Evolutionary conservation across 2,888 invertebrate genomes (phyloP), one percentile per base, ranked within the genome.

Genomic region (Dorcus hopei): DNA sequence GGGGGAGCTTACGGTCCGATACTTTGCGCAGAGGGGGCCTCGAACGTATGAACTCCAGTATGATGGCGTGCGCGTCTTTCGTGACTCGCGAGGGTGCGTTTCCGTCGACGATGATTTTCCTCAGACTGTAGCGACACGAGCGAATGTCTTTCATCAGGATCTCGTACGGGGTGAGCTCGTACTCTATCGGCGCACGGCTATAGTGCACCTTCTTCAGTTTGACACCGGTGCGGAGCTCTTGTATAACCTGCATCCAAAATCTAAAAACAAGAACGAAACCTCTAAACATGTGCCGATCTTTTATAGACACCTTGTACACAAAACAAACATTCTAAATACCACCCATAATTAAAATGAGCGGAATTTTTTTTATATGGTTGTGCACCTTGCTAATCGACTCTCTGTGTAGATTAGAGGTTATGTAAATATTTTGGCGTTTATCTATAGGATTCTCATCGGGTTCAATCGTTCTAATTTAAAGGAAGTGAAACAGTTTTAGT

Each of bases 101-200:
- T 50, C 92, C 92, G 75, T 93, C 91, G 40, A 92, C 87, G 86
- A 85, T 85, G 64, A 87, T 87, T 82, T 95, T 95, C 75, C 91
- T 88, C 69, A 97, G 83, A 73, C 90, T 93, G 81, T 94, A 97
- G 74, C 95, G 85, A 76, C 92, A 87, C 61, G 92, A 88, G 69
- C 95, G 83, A 73, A 97, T 97, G 75, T 97, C 97, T 76, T 96
- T 94, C 91, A 97, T 94, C 57, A 97, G 85, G 74, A 95, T 95
- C 81, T 97, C 97, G 75, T 96, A 97, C 9, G 97, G 97, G 48
- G 97, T 97, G 69, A 97, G 80, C 79, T 95, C 95, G 79, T 90
- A 97, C 78, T 97, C 95, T 61, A 92, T 89, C 7, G 91, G 90
- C 9, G 90, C 85, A 71, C 88, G 82, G 61, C 88, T 86, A 76